A percentile compares a stretch with the other conserved stretches of the same genome.
Conservation (phyloP, 1,140 invertebrate genomes). For the Zaprionus gabonicus region DNA sequence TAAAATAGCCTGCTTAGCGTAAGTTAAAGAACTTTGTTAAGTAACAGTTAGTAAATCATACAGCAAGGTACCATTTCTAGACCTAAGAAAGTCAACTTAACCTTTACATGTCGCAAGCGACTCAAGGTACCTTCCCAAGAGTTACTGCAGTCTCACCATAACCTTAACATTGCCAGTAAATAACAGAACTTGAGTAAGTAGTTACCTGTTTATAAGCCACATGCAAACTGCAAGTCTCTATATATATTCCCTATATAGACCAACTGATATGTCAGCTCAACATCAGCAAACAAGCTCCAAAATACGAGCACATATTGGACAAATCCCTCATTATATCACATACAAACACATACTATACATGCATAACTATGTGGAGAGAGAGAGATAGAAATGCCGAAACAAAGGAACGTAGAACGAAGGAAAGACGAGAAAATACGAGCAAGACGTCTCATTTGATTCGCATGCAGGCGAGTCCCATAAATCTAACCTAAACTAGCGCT, state of each 20-base stretch:
- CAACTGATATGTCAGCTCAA: neutral
- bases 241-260: neutral
- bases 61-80: neutral
- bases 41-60: no score
- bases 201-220: no score
- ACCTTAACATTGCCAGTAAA: no score
- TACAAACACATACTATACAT: neutral
- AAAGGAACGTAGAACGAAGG: neutral
- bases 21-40: no score
- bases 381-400: neutral
- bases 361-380: neutral
- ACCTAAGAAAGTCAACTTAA: neutral
- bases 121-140: no score
- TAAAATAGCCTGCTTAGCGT: no score
- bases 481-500: conserved; percentile 71
- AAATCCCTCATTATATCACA: neutral
- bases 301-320: neutral
- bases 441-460: conserved; percentile 69
- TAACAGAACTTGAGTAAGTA: no score
- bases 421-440: neutral
- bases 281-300: neutral
- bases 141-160: no score
- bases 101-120: no score
- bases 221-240: no score
- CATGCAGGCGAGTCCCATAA: conserved; percentile 59